Conservation (phyloP, 2,113 vertebrate species). For the Odocoileus virginianus region DNA sequence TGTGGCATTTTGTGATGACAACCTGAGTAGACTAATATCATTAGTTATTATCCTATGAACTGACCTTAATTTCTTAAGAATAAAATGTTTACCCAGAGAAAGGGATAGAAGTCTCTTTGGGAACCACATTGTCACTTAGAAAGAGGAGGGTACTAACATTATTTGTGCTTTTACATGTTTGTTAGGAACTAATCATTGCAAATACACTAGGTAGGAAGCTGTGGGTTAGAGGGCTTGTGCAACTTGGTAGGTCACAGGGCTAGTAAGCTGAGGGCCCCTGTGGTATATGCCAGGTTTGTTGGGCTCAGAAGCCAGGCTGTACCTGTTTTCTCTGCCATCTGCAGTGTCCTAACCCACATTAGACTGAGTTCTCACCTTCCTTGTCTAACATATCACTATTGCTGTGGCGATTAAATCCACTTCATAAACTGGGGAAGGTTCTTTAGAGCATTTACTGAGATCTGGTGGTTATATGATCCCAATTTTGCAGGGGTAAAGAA, state of each 20-base stretch:
- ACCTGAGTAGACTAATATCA: neutral
- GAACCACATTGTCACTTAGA: neutral
- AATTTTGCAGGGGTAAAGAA: neutral
- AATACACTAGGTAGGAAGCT: neutral
- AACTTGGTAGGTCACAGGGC: neutral
- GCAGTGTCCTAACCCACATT: accelerated
- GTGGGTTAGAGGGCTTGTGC: neutral
- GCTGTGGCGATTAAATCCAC: neutral
- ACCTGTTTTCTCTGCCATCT: neutral
- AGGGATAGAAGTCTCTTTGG: neutral
- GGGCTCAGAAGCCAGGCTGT: neutral
- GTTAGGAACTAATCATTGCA: neutral
- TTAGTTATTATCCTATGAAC: neutral
- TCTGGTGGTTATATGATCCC: neutral
- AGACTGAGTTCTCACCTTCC: neutral
- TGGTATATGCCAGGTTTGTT: neutral
- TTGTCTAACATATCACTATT: neutral
- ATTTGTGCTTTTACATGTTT: neutral
- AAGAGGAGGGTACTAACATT: neutral
- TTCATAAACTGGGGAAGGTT: neutral
- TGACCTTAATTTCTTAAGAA: neutral
- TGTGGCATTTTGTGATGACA: neutral
- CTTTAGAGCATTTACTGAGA: neutral
- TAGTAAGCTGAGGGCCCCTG: neutral
- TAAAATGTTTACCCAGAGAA: neutral